Evolutionary conservation across 2,888 invertebrate species (phyloP).

Genomic region (Scaptomyza parva): DNA sequence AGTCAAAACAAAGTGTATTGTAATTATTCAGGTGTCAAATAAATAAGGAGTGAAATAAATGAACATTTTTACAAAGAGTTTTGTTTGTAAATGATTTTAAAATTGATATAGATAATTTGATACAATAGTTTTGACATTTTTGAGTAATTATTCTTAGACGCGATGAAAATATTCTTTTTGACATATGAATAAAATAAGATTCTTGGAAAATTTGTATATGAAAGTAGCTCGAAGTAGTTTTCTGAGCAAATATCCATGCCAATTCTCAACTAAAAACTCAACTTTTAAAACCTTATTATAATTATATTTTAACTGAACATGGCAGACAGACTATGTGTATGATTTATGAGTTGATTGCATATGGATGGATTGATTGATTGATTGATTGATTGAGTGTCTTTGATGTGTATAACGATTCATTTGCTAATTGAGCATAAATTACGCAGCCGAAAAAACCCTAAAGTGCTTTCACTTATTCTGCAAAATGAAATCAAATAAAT

Average conservation of each 20-base stretch:
- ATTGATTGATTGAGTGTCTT: constrained; percentile 38
- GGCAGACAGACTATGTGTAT: constrained; percentile 6
- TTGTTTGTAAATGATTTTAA: too few relatives aligned
- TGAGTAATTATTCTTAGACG: too few relatives aligned
- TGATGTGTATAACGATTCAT: constrained; percentile 40
- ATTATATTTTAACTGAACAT: constrained; percentile 1
- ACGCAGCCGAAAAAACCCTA: constrained; percentile 6
- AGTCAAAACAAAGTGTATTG: too few relatives aligned
- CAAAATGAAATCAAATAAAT: constrained; percentile 6
- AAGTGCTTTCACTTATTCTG: constrained; percentile 16
- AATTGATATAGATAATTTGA: too few relatives aligned
- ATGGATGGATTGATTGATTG: constrained; percentile 39
- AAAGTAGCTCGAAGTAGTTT: too few relatives aligned
- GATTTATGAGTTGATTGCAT: constrained; percentile 37
- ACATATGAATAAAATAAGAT: too few relatives aligned
- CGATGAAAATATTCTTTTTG: too few relatives aligned
- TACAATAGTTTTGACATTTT: too few relatives aligned
- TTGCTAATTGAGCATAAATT: constrained; percentile 58
- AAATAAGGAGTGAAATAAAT: too few relatives aligned
- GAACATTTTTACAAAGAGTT: too few relatives aligned
- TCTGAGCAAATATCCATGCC: neutral
- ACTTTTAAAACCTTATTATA: neutral
- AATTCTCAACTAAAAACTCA: neutral
- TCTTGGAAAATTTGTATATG: too few relatives aligned
- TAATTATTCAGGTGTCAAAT: too few relatives aligned